These are phyloP conservation scores for Mallotus villosus DNA, from an alignment of 2,797 vertebrate genomes.

Conservation along the genomic window DNA sequence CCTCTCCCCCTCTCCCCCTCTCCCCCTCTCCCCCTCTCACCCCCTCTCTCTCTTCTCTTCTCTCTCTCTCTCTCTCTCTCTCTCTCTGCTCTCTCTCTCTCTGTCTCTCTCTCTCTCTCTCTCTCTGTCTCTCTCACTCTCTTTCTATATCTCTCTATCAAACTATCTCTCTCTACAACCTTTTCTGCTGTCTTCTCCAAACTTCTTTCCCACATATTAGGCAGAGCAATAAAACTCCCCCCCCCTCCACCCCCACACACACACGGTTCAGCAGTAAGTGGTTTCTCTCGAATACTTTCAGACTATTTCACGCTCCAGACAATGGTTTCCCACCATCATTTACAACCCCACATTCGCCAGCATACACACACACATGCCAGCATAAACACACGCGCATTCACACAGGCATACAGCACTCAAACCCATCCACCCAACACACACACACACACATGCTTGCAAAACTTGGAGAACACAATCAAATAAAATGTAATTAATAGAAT, in stretches of 20 bases:
- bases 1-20: not conserved
- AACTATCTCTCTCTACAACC: slow-evolving; percentile 38
- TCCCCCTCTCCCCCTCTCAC: slow-evolving; percentile 7
- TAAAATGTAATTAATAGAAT: no score
- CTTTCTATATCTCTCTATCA: no score
- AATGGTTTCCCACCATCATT: slow-evolving; percentile 46
- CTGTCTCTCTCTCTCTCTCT: not conserved
- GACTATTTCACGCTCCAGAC: slow-evolving; percentile 54
- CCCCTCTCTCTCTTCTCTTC: not conserved
- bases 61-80: not conserved
- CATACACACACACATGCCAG: slow-evolving; percentile 3
- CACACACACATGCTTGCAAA: not conserved
- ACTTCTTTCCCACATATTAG: slow-evolving; percentile 50
- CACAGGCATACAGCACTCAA: slow-evolving; percentile 13
- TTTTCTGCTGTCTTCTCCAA: slow-evolving; percentile 35
- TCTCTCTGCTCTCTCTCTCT: not conserved
- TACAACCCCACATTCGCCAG: slow-evolving; percentile 29
- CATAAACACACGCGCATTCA: slow-evolving; percentile 16
- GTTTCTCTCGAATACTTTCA: slow-evolving; percentile 51
- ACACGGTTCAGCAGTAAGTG: slow-evolving; percentile 30
- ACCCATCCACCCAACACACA: not conserved
- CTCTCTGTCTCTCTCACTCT: not conserved
- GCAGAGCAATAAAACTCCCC: slow-evolving; percentile 43
- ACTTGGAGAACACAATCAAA: not conserved
- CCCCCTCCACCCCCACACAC: slow-evolving; percentile 20